These are phyloP conservation scores for Notothenia rossii DNA, from an alignment of 2,113 vertebrate species.

Conservation along the genomic window DNA sequence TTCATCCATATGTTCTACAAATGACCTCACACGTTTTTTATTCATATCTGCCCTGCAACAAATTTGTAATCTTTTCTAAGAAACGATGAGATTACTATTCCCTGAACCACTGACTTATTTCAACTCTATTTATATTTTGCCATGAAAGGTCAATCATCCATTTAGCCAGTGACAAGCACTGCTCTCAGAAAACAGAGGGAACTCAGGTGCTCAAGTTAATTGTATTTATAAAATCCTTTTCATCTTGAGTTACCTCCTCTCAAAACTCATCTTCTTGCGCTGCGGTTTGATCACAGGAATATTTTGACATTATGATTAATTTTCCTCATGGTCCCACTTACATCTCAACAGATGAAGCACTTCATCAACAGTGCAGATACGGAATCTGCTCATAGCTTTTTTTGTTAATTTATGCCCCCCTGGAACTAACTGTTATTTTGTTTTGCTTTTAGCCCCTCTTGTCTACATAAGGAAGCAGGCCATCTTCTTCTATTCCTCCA, in stretches of 20 bases:
- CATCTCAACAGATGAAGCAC: no score
- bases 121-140: constrained; percentile 71
- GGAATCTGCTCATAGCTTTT: no score
- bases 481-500: background rate
- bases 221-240: constrained; percentile 68
- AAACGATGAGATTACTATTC: constrained; percentile 54
- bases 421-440: no score
- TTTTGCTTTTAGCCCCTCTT: no score
- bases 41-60: constrained; percentile 47
- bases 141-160: constrained; percentile 61
- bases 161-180: constrained; percentile 51
- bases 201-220: constrained; percentile 53
- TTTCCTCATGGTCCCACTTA: constrained; percentile 4
- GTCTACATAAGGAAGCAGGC: no score
- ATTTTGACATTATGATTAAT: constrained; percentile 47
- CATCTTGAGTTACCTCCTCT: constrained; percentile 51
- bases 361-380: no score
- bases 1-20: constrained; percentile 46
- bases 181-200: constrained; percentile 54
- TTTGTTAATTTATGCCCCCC: no score
- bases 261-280: constrained; percentile 39
- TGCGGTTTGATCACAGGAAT: constrained; percentile 39
- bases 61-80: constrained; percentile 53
- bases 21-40: constrained; percentile 30
- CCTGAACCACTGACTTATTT: constrained; percentile 66